Base-by-base conservation (phyloP, 1,140 invertebrate genomes). In the Hetaerina americana region DNA sequence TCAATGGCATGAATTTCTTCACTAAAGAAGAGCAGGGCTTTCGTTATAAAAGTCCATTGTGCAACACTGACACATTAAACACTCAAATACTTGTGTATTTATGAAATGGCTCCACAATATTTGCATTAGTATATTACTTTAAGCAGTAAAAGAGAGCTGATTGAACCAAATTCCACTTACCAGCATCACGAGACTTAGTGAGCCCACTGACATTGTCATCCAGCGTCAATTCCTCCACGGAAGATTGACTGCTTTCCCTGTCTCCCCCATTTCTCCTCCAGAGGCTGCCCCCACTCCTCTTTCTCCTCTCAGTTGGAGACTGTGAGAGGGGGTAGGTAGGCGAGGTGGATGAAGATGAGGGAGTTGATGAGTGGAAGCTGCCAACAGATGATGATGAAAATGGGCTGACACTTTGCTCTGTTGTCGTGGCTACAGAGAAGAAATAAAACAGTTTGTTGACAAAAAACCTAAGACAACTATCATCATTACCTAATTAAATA, bases 391-490 rank as follows among this genome's bases (percentile, higher is more conserved):
- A 84, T 10, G 84, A 83, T 8, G 85, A 84, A 26, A 82, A 77
- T 12, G 85, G 84, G 75, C 81, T 84, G 24, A 82, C 75, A 73
- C 85, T 84, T 71, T 83, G 81, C 76, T 84, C 84, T 18, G 83
- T 86, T 1, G 83, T 83, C 8, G 83, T 82, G 25, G 82, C 78
- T 81, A 74, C 12, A 73, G 72, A 76, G n/a, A 74, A 70, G 73
- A 75, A 74, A 71, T 2, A 12, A 57, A 57, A 57, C 10, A 57
- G 40, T 2, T n/a, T n/a, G n/a, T n/a, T n/a, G n/a, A n/a, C n/a
- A n/a, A n/a, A n/a, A n/a, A n/a, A n/a, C n/a, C n/a, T n/a, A n/a
- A n/a, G n/a, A n/a, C n/a, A n/a, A n/a, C n/a, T n/a, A n/a, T n/a
- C n/a, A n/a, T n/a, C n/a, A n/a, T n/a, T n/a, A n/a, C n/a, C n/a